phyloP scores from a whole-genome alignment of 2,888 invertebrate genomes.

The Catocala nupta region DNA sequence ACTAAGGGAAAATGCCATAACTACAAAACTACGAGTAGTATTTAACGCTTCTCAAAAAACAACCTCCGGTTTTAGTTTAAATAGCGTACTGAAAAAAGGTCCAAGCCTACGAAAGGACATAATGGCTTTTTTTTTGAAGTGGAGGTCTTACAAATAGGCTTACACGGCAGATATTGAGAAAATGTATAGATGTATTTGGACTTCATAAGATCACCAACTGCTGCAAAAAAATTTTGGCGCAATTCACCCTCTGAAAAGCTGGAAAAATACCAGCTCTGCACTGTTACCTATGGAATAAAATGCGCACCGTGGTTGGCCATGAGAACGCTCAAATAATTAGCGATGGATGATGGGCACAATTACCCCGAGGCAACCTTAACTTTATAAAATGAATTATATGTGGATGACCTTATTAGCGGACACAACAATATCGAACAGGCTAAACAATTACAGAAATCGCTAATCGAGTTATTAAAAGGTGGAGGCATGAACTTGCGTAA shows the following conservation, averaged over 20 bases:
- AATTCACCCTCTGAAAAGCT: neutral
- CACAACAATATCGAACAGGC: neutral
- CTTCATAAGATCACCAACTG: constrained; percentile 22
- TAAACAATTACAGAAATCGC: neutral
- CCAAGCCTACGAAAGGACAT: constrained; percentile 37
- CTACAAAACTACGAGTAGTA: neutral
- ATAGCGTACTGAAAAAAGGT: constrained; percentile 17
- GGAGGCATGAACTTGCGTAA: constrained; percentile 9
- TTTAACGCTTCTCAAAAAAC: constrained; percentile 10
- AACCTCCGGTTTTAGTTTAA: neutral
- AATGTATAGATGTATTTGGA: too few species aligned
- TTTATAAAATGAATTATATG: too few species aligned
- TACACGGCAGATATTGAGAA: constrained; percentile 29
- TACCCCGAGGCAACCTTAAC: too few species aligned
- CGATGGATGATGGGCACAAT: too few species aligned
- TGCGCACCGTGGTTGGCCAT: too few species aligned
- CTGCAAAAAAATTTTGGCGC: constrained; percentile 36
- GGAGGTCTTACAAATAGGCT: constrained; percentile 34
- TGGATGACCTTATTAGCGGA: neutral
- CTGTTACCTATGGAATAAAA: neutral
- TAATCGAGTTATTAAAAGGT: neutral
- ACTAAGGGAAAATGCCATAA: neutral
- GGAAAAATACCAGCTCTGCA: constrained; percentile 11
- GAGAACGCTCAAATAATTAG: too few species aligned
- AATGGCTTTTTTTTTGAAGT: constrained; percentile 26